phyloP scores from a whole-genome alignment of 1,140 invertebrate species.

The Drosophila paulistorum region DNA sequence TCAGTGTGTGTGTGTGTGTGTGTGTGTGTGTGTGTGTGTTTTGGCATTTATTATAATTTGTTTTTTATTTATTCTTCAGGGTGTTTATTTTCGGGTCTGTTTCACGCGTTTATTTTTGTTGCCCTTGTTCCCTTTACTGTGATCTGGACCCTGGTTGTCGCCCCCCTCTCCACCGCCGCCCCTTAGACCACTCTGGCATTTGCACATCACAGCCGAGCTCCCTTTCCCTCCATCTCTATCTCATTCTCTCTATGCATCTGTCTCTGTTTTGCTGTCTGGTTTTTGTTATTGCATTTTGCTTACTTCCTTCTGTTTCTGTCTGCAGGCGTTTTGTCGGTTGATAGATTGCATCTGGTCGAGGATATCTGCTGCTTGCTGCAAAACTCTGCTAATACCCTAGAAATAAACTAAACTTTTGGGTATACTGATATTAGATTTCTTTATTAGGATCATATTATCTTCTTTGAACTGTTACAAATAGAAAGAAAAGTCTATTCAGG shows the following conservation, averaged over 20 bases:
- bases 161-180: no score
- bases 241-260: neutral
- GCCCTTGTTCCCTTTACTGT: neutral
- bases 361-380: slow-evolving; percentile 48
- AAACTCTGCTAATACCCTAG: slow-evolving; percentile 18
- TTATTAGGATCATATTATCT: no score
- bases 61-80: slow-evolving; percentile 36
- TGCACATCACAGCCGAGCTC: neutral
- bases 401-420: neutral
- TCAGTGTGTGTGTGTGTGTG: slow-evolving; percentile 13
- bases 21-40: slow-evolving; percentile 19
- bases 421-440: neutral
- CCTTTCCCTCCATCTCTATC: neutral
- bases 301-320: slow-evolving; percentile 73
- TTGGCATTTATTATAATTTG: slow-evolving; percentile 38
- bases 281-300: slow-evolving; percentile 46
- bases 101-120: slow-evolving; percentile 43
- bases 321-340: slow-evolving; percentile 74
- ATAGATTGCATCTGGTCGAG: slow-evolving; percentile 75
- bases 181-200: no score
- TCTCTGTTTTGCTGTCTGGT: slow-evolving; percentile 21
- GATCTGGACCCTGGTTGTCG: neutral
- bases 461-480: no score
- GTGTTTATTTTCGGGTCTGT: slow-evolving; percentile 24
- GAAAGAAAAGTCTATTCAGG: no score